Conservation (phyloP, 2,797 vertebrate genomes). For the Tokudaia muenninki region DNA sequence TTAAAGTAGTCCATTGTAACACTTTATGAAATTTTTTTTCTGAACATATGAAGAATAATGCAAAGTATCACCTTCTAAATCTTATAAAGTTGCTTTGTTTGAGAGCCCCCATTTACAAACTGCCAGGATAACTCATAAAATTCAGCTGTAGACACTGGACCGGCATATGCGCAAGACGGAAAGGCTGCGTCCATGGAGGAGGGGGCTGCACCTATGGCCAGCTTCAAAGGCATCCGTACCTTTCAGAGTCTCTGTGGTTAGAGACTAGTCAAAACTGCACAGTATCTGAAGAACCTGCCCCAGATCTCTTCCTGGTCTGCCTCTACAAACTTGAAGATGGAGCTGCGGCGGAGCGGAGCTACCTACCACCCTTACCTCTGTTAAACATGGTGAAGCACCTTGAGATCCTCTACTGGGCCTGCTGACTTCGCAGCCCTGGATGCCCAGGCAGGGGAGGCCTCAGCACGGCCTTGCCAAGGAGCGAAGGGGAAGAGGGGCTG, state of each 20-base stretch:
- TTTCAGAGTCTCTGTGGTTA: neutral
- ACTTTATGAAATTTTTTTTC: conserved; percentile 9
- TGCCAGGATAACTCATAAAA: neutral
- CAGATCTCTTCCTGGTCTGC: neutral
- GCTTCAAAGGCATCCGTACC: neutral
- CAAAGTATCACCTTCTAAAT: neutral
- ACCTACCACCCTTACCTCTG: neutral
- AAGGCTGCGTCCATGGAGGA: neutral
- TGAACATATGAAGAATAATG: neutral
- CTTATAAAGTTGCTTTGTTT: conserved; percentile 27
- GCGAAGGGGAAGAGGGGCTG: neutral
- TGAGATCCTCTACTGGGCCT: conserved; percentile 63
- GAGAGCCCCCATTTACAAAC: conserved; percentile 30
- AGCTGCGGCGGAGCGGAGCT: neutral
- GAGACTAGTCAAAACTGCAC: neutral
- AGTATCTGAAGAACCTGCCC: conserved; percentile 15
- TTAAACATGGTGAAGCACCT: conserved; percentile 16
- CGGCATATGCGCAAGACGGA: neutral
- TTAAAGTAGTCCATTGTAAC: conserved; percentile 43
- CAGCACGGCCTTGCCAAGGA: neutral
- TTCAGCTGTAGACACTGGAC: neutral
- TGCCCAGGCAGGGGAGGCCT: neutral
- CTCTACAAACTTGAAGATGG: conserved; percentile 19
- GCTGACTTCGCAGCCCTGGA: conserved; percentile 70
- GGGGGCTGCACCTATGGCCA: neutral